Evolutionary conservation across 2,797 vertebrate genomes (phyloP).

Genomic region (Microcaecilia unicolor): DNA sequence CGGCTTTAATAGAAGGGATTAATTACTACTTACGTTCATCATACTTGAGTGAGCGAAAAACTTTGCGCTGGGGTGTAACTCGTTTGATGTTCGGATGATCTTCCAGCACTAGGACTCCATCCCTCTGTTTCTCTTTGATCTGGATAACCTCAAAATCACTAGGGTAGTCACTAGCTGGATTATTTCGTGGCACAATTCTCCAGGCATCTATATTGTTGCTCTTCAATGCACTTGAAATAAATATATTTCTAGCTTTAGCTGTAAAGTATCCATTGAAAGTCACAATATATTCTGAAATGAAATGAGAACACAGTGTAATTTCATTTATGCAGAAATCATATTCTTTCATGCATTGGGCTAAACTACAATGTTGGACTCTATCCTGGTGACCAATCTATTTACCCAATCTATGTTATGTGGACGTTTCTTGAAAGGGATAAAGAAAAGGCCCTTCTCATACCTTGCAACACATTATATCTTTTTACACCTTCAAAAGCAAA

Average conservation of each 20-base stretch:
- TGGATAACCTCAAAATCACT: constrained; percentile 96
- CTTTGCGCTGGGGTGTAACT: constrained; percentile 88
- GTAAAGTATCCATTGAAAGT: constrained; percentile 94
- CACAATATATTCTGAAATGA: constrained; percentile 86
- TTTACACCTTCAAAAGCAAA: no score
- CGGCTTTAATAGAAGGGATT: accelerated
- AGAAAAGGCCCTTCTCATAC: no score
- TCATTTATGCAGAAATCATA: no score
- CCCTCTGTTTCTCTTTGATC: constrained; percentile 71
- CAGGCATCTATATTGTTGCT: constrained; percentile 71
- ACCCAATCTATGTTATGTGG: no score
- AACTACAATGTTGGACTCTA: no score
- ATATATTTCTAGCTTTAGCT: constrained; percentile 84
- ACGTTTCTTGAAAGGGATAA: no score
- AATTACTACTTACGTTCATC: constrained; percentile 67
- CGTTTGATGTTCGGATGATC: constrained; percentile 93
- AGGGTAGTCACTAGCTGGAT: constrained; percentile 91
- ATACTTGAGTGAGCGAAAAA: constrained; percentile 86
- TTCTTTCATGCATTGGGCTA: no score
- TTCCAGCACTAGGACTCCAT: constrained; percentile 74
- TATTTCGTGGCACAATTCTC: constrained; percentile 87
- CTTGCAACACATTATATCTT: no score
- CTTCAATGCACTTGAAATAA: constrained; percentile 85
- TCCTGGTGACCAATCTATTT: no score
- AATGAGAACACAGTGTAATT: no score